Evolutionary conservation across 2,113 vertebrate genomes (phyloP), one percentile per base, ranked within the genome.

Genomic region (Chrysemys picta): DNA sequence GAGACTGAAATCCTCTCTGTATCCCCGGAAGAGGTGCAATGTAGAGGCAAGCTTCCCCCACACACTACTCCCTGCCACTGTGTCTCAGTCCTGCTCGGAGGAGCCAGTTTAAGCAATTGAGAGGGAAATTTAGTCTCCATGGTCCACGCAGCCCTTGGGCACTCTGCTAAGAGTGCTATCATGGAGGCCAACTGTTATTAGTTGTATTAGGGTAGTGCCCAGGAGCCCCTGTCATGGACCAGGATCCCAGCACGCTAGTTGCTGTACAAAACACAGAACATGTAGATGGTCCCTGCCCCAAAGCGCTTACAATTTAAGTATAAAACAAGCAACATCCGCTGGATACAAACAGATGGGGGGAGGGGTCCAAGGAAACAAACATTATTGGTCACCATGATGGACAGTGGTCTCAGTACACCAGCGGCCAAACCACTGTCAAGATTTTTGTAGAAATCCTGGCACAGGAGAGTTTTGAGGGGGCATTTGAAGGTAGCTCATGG

Each of bases 211-310:
- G 65, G 12, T 59, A 72, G 65, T 16, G 8, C 31, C 65, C 8
- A 38, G 65, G 19, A 9, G 45, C 4, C 1, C 42, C 22, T 0
- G 3, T 10, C n/a, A 65, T 27, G 19, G 10, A n/a, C 59, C 3
- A 29, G 45, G 69, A 49, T 21, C 24, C 45, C 17, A 2, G 4
- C 29, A 75, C 4, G 11, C 12, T 53, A 9, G 45, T 29, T 22
- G 1, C 52, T 14, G 12, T 16, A 16, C 38, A 45, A 45, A 24
- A 9, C 2, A 2, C 29, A 10, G 35, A 21, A 57, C 50, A 16
- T 12, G 3, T 50, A 54, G 53, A 2, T 3, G 1, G 54, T 6
- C 31, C n/a, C 7, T 31, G 76, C 49, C 38, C 31, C 24, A 7
- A 7, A 3, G 17, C 5, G 3, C 8, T 11, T n/a, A 9, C 22